Conservation (phyloP, 2,797 vertebrate species). For the Numenius phaeopus region DNA sequence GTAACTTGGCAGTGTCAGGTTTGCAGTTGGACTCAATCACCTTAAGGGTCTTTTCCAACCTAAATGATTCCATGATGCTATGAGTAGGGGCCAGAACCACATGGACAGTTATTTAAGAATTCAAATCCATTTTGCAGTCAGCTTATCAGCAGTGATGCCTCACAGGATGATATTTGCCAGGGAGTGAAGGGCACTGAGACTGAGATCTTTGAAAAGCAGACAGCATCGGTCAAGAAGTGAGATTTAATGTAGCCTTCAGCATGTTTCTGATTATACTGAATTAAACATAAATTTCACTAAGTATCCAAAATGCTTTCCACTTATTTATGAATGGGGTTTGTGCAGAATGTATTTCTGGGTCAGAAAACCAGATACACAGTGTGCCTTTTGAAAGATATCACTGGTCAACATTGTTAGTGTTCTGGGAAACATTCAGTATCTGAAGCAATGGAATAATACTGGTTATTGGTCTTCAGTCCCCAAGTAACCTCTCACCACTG, state of each 20-base stretch:
- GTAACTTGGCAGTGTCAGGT: background rate
- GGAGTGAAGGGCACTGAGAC: background rate
- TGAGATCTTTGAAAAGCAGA: background rate
- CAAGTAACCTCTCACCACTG: background rate
- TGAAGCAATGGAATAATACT: background rate
- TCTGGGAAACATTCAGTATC: background rate
- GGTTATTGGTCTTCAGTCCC: background rate
- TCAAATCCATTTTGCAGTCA: background rate
- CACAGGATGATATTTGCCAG: background rate
- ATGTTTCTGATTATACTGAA: background rate
- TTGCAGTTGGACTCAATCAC: background rate
- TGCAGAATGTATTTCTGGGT: background rate
- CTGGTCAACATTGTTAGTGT: background rate
- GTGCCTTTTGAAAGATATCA: background rate
- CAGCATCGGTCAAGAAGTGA: background rate
- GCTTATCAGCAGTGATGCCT: background rate
- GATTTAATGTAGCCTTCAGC: background rate
- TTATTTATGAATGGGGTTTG: background rate
- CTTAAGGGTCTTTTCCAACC: background rate
- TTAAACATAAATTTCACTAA: background rate
- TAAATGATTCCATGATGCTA: background rate
- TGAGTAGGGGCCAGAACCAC: background rate
- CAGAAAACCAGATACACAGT: background rate
- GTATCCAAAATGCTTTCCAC: background rate
- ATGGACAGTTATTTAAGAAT: background rate